Conservation (phyloP, 2,888 invertebrate genomes). For the Thalpophila matura region DNA sequence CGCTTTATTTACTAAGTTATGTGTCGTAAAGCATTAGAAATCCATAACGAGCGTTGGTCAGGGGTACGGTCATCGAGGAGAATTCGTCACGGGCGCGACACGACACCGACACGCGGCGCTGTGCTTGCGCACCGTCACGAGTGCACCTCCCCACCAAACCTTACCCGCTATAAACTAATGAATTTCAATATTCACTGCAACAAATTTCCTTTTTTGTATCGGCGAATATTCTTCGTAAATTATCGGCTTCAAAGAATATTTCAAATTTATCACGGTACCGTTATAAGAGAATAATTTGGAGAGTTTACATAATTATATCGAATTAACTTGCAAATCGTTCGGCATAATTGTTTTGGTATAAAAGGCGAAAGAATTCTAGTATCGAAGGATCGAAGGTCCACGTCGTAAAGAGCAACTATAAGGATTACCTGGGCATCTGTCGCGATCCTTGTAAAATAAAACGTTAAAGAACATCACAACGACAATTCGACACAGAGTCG, state of each 20-base stretch:
- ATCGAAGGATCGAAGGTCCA: conserved; percentile 36
- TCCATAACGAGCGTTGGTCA: conserved; percentile 31
- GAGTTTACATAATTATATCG: conserved; percentile 61
- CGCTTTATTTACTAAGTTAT: conserved; percentile 8
- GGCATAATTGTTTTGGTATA: conserved; percentile 18
- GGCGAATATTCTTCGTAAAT: conserved; percentile 58
- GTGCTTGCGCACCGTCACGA: conserved; percentile 55
- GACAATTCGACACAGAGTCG: conserved; percentile 88
- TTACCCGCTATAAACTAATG: conserved; percentile 54
- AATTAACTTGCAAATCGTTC: conserved; percentile 53
- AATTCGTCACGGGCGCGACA: conserved; percentile 73
- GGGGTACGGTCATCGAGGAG: conserved; percentile 66
- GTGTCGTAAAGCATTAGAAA: conserved; percentile 19
- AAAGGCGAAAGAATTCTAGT: conserved; percentile 32
- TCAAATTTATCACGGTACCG: conserved; percentile 65
- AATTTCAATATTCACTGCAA: conserved; percentile 58
- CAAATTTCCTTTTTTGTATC: conserved; percentile 47
- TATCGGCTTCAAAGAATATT: conserved; percentile 60
- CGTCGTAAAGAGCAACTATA: conserved; percentile 49
- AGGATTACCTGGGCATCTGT: conserved; percentile 61
- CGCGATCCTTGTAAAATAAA: conserved; percentile 82
- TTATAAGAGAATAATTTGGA: conserved; percentile 58
- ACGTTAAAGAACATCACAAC: conserved; percentile 77
- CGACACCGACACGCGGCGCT: conserved; percentile 47
- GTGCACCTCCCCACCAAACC: conserved; percentile 20